These are phyloP conservation scores for Hoplostethus mediterraneus DNA, from an alignment of 2,797 vertebrate species.

Conservation along the genomic window DNA sequence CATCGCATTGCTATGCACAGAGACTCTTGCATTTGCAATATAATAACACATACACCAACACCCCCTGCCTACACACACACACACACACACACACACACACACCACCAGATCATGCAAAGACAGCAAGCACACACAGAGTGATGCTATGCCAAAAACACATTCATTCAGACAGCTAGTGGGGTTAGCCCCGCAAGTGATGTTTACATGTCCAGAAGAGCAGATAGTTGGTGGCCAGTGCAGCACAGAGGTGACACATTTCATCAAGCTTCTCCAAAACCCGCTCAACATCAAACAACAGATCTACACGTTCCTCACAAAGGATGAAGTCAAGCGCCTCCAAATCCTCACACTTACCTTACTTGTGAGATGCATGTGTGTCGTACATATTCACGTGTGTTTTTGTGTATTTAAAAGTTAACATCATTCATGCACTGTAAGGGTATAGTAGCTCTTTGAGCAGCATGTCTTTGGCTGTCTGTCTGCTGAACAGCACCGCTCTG, in stretches of 20 bases:
- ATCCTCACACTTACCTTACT: slow-evolving; percentile 22
- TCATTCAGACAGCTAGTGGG: neutral
- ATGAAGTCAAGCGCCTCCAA: slow-evolving; percentile 3
- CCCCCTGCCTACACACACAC: neutral
- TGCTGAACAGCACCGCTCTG: slow-evolving; percentile 71
- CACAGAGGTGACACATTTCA: slow-evolving; percentile 55
- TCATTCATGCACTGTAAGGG: slow-evolving; percentile 59
- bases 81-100: slow-evolving; percentile 1
- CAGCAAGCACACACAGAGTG: neutral
- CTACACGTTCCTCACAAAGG: neutral
- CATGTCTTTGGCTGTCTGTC: slow-evolving; percentile 49
- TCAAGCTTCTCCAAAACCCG: slow-evolving; percentile 19
- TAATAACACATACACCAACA: neutral
- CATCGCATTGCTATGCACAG: slow-evolving; percentile 6
- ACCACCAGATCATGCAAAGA: neutral
- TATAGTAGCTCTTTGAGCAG: slow-evolving; percentile 76
- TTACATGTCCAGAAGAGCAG: slow-evolving; percentile 27
- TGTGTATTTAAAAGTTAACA: slow-evolving; percentile 52
- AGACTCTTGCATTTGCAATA: neutral
- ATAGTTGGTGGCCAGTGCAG: slow-evolving; percentile 21
- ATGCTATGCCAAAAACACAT: too few relatives aligned
- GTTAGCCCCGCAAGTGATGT: neutral
- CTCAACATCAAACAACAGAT: neutral
- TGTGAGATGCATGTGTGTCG: slow-evolving; percentile 3
- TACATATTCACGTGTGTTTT: slow-evolving; percentile 37